Evolutionary conservation across 2,113 vertebrate genomes (phyloP).

Genomic region (Gasterosteus aculeatus): DNA sequence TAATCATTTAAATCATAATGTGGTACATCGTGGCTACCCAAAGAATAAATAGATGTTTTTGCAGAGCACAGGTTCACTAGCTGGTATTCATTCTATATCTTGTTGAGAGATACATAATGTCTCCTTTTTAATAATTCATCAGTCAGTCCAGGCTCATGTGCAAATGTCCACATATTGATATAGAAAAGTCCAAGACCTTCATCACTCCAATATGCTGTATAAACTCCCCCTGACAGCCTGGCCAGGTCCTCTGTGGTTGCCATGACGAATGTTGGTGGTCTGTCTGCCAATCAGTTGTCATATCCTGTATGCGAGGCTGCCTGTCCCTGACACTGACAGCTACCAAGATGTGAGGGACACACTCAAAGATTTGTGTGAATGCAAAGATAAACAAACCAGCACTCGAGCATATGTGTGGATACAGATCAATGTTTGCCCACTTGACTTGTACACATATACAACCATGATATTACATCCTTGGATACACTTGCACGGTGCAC

Average conservation of each 20-base stretch:
- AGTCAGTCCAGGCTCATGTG: background rate
- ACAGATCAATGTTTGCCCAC: background rate
- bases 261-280: conserved; percentile 57
- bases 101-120: background rate
- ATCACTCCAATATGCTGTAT: conserved; percentile 17
- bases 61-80: background rate
- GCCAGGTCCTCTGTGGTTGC: conserved; percentile 48
- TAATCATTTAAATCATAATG: background rate
- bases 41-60: background rate
- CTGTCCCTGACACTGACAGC: conserved; percentile 42
- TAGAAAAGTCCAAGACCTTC: conserved; percentile 1
- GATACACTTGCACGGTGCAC: background rate
- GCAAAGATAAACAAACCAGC: conserved; percentile 30
- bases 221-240: conserved; percentile 33
- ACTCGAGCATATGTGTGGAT: conserved; percentile 22
- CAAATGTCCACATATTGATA: background rate
- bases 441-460: background rate
- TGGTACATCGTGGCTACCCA: background rate
- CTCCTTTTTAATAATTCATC: background rate
- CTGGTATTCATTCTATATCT: background rate
- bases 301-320: conserved; percentile 40
- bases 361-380: conserved; percentile 13
- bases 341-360: conserved; percentile 44
- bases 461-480: background rate
- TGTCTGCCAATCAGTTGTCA: conserved; percentile 69